Percentiles rank a stretch among this genome's conserved stretches.
Evolutionary conservation across 1,140 invertebrate genomes (phyloP).

Genomic region (Drosophila sp.): DNA sequence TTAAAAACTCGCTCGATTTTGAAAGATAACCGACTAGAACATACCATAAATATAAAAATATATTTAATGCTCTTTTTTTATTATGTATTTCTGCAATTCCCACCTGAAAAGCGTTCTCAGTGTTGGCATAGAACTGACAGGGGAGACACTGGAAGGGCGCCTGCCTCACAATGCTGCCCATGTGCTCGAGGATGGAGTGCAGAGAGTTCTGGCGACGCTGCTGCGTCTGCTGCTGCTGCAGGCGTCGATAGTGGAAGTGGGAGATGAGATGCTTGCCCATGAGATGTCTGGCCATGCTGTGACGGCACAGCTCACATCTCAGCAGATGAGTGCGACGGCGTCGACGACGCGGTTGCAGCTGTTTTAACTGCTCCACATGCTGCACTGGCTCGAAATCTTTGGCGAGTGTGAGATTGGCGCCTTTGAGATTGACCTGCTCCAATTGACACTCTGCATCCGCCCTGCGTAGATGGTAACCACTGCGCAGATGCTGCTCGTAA

Average conservation of each 20-base stretch:
- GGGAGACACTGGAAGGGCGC: constrained; percentile 93
- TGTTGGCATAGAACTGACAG: constrained; percentile 94
- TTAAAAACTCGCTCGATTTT: too few species aligned
- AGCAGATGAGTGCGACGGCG: constrained; percentile 86
- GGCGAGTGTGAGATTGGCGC: constrained; percentile 37
- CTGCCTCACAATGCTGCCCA: constrained; percentile 90
- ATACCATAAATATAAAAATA: too few species aligned
- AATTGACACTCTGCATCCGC: constrained; percentile 88
- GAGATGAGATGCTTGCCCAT: constrained; percentile 94
- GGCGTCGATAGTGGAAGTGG: constrained; percentile 91
- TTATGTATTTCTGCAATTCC: neutral
- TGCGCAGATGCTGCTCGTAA: constrained; percentile 91
- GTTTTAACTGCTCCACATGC: neutral
- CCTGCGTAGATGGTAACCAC: constrained; percentile 89
- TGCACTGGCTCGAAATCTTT: constrained; percentile 36
- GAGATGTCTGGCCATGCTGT: constrained; percentile 88
- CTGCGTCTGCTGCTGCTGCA: constrained; percentile 83
- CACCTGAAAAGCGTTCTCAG: constrained; percentile 88
- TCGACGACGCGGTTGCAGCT: constrained; percentile 70
- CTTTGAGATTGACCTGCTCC: constrained; percentile 85
- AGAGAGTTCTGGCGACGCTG: constrained; percentile 39
- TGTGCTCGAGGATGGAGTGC: constrained; percentile 90
- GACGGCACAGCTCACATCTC: constrained; percentile 89
- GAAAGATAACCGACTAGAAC: too few species aligned
- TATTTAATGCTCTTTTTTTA: too few species aligned